A percentile compares a stretch with the other conserved stretches of the same genome.
Conservation (phyloP, 1,140 invertebrate species). For the Aphis gossypii region DNA sequence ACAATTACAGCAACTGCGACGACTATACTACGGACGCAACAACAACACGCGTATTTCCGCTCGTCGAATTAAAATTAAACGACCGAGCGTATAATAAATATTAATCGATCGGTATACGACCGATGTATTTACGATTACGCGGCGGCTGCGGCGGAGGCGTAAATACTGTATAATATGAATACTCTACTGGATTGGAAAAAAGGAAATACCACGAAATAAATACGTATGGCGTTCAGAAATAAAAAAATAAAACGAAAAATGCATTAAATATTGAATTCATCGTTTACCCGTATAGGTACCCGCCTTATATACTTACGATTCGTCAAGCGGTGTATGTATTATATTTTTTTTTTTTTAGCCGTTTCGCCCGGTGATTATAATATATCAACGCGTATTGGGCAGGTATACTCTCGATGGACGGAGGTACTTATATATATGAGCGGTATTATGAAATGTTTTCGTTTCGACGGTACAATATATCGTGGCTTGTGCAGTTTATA, state of each 20-base stretch:
- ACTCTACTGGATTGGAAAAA: neutral
- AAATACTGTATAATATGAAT: neutral
- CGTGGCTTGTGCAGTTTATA: no score
- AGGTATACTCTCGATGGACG: no score
- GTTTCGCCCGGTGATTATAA: neutral
- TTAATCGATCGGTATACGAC: neutral
- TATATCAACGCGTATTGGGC: no score
- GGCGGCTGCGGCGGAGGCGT: no score
- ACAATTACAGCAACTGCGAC: no score
- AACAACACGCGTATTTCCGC: neutral
- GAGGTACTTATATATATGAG: no score
- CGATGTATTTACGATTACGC: neutral
- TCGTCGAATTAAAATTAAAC: neutral
- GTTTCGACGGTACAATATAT: no score
- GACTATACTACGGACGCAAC: no score
- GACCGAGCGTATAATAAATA: constrained; percentile 7
- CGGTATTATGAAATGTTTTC: no score
- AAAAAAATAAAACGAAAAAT: neutral
- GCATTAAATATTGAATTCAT: neutral
- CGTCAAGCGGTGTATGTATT: neutral
- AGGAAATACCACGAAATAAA: neutral
- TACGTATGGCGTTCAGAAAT: neutral
- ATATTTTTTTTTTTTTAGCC: no score
- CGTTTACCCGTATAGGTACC: no score
- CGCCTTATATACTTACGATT: neutral